Conservation (phyloP, 2,113 vertebrate species). For the Ctenodactylus gundi region DNA sequence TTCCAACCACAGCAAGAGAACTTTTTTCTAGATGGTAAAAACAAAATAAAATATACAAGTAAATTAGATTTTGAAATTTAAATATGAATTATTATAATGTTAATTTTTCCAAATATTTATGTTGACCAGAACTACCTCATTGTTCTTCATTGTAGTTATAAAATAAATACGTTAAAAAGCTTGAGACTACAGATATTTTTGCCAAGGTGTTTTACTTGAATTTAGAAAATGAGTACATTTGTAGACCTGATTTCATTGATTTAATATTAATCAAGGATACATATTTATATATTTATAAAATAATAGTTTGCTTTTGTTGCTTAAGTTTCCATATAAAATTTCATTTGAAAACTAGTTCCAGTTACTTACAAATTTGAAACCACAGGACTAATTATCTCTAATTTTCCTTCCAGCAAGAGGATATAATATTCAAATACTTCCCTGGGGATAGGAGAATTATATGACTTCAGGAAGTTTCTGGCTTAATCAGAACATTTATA, state of each 20-base stretch:
- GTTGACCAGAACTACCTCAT: not conserved
- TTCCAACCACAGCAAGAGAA: not conserved
- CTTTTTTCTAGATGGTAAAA: not conserved
- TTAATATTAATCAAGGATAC: not conserved
- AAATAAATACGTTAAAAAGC: not conserved
- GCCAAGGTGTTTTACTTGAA: not conserved
- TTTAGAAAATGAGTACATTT: not conserved
- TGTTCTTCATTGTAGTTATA: not conserved
- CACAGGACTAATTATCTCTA: constrained; percentile 65
- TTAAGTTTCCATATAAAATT: constrained; percentile 53
- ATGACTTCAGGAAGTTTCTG: constrained; percentile 46
- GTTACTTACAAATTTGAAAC: constrained; percentile 57
- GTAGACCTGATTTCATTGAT: not conserved
- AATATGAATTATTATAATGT: not conserved
- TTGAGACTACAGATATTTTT: not conserved
- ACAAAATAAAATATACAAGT: not conserved
- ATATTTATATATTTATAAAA: not conserved
- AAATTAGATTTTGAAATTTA: not conserved
- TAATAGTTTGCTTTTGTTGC: not conserved
- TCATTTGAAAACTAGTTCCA: constrained; percentile 49
- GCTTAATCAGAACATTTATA: constrained; percentile 19
- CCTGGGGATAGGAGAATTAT: constrained; percentile 44
- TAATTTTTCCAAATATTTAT: not conserved
- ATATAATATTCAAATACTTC: constrained; percentile 67
- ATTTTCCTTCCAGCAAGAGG: constrained; percentile 71